phyloP scores from a whole-genome alignment of 2,888 invertebrate species.

The Leptogaster cylindrica region DNA sequence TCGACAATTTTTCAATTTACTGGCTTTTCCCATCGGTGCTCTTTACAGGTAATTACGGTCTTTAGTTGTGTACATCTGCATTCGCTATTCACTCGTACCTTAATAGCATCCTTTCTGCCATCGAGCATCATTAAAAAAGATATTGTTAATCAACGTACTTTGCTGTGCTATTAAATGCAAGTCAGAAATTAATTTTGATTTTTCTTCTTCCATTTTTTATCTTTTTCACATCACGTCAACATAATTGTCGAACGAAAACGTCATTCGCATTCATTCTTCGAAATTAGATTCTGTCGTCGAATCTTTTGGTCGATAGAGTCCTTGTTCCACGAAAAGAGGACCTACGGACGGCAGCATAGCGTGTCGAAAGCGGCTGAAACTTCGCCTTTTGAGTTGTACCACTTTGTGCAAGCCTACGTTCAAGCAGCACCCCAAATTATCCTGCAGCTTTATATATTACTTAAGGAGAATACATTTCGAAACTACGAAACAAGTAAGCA shows the following conservation, averaged over 20 bases:
- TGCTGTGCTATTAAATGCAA: too few relatives aligned
- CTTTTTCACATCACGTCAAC: background rate
- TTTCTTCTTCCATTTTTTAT: background rate
- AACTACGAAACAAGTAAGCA: slow-evolving; percentile 71
- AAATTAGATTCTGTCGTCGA: slow-evolving; percentile 70
- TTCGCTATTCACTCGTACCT: too few relatives aligned
- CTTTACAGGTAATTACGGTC: slow-evolving; percentile 67
- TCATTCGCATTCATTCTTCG: background rate
- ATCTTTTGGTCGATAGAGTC: slow-evolving; percentile 81
- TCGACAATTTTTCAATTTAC: slow-evolving; percentile 52
- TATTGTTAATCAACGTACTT: too few relatives aligned
- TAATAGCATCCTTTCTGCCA: too few relatives aligned
- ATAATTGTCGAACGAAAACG: background rate
- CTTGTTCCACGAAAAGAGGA: slow-evolving; percentile 66
- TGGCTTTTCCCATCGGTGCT: slow-evolving; percentile 64
- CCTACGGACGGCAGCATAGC: slow-evolving; percentile 68
- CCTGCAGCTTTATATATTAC: slow-evolving; percentile 70
- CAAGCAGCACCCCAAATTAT: slow-evolving; percentile 78
- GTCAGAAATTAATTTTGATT: background rate
- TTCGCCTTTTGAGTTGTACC: slow-evolving; percentile 76
- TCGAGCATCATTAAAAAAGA: too few relatives aligned
- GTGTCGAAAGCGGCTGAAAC: slow-evolving; percentile 68
- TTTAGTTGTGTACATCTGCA: too few relatives aligned
- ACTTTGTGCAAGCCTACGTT: slow-evolving; percentile 78
- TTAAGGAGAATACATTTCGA: slow-evolving; percentile 65